A percentile compares a stretch with the other conserved stretches of the same genome.
phyloP scores from a whole-genome alignment of 1,140 invertebrate species.

The Eriosoma lanigerum region DNA sequence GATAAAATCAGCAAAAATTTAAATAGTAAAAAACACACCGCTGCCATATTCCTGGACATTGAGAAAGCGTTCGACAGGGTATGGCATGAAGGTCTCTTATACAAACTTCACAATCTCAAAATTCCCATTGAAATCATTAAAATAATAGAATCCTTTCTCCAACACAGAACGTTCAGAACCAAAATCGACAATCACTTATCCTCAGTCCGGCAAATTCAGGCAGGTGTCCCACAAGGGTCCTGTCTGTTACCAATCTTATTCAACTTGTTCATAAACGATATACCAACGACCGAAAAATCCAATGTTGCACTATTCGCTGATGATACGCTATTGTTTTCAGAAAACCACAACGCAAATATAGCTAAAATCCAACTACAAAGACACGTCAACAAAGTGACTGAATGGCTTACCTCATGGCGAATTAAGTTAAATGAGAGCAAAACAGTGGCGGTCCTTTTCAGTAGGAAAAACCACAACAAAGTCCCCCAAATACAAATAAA shows the following conservation, averaged over 20 bases:
- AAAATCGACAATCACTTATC: not conserved
- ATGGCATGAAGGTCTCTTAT: not conserved
- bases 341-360: not conserved
- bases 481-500: no score
- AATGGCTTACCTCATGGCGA: not conserved
- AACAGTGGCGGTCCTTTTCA: not conserved
- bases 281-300: not conserved
- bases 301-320: not conserved
- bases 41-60: slow-evolving; percentile 1
- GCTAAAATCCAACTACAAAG: not conserved
- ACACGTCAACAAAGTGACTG: not conserved
- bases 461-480: slow-evolving; percentile 59
- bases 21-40: not conserved
- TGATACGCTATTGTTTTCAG: not conserved
- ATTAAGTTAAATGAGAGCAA: not conserved
- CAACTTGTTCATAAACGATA: not conserved
- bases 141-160: not conserved
- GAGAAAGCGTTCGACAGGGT: slow-evolving; percentile 19
- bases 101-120: not conserved
- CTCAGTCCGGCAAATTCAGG: not conserved
- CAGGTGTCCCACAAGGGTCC: not conserved
- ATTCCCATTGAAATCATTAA: not conserved
- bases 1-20: not conserved
- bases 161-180: not conserved
- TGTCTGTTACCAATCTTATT: not conserved